Evolutionary conservation across 1,140 invertebrate genomes (phyloP).

Genomic region (Elymnias hypermnestra): DNA sequence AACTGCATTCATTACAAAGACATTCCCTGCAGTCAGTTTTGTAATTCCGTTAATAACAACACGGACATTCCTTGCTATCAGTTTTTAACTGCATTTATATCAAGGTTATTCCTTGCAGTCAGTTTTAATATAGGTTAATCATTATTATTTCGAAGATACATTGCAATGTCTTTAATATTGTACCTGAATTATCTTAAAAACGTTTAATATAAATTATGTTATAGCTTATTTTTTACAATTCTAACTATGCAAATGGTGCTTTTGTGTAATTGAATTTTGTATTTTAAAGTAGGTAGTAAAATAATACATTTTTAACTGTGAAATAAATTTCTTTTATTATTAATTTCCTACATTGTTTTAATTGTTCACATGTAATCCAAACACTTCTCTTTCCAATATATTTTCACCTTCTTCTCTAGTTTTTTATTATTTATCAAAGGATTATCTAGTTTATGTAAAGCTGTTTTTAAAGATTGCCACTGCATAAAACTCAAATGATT

Average conservation of each 20-base stretch:
- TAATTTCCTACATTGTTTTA: no score
- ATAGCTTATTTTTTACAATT: constrained; percentile 24
- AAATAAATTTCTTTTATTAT: no score
- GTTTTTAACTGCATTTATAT: no score
- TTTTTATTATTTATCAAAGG: constrained; percentile 36
- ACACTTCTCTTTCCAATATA: constrained; percentile 65
- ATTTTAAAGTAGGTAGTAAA: constrained; percentile 30
- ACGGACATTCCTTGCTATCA: no score
- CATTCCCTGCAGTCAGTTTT: no score
- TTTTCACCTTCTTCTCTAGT: constrained; percentile 49
- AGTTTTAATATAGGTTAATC: no score
- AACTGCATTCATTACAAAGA: no score
- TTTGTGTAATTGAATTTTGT: constrained; percentile 37
- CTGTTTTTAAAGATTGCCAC: constrained; percentile 55
- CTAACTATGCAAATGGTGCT: constrained; percentile 48
- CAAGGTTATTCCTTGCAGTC: no score
- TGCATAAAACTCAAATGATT: constrained; percentile 69
- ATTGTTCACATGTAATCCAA: constrained; percentile 43
- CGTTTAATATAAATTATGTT: constrained; percentile 25
- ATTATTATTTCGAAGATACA: no score
- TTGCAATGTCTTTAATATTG: constrained; percentile 28
- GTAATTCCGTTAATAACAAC: no score
- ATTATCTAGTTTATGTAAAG: constrained; percentile 33
- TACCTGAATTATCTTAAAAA: constrained; percentile 40
- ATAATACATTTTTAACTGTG: constrained; percentile 26